phyloP scores from a whole-genome alignment of 2,797 vertebrate genomes.

The Scolopax rusticola region DNA sequence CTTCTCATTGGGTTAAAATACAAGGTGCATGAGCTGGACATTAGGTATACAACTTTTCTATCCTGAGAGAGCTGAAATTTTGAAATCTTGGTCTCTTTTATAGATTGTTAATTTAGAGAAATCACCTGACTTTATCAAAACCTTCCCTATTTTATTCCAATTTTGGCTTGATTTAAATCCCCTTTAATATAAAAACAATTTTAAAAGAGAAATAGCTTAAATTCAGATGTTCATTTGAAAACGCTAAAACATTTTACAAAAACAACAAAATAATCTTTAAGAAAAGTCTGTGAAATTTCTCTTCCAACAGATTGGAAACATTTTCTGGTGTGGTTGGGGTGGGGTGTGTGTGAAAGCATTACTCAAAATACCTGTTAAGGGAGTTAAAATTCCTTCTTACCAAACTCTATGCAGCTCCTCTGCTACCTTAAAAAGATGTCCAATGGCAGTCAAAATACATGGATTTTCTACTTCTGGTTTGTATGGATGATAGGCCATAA shows the following conservation, averaged over 20 bases:
- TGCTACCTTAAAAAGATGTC: neutral
- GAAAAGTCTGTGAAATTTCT: neutral
- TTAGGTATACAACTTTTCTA: neutral
- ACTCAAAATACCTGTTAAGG: neutral
- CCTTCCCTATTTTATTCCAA: neutral
- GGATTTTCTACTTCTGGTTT: neutral
- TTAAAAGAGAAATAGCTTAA: neutral
- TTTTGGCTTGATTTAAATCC: neutral
- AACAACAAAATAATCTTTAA: neutral
- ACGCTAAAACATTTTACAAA: neutral
- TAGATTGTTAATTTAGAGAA: neutral
- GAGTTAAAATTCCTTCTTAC: neutral
- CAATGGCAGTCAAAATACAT: neutral
- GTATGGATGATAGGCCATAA: neutral
- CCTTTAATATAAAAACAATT: neutral
- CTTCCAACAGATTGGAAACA: neutral
- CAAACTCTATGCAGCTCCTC: neutral
- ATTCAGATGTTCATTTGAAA: neutral
- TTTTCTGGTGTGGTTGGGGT: neutral
- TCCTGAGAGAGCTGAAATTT: neutral
- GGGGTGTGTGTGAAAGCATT: accelerated
- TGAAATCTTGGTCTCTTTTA: neutral
- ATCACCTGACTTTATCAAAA: neutral
- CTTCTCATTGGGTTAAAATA: neutral
- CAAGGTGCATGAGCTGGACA: neutral